These are phyloP conservation scores for Sicus ferrugineus DNA, from an alignment of 2,888 invertebrate genomes.

Conservation along the genomic window DNA sequence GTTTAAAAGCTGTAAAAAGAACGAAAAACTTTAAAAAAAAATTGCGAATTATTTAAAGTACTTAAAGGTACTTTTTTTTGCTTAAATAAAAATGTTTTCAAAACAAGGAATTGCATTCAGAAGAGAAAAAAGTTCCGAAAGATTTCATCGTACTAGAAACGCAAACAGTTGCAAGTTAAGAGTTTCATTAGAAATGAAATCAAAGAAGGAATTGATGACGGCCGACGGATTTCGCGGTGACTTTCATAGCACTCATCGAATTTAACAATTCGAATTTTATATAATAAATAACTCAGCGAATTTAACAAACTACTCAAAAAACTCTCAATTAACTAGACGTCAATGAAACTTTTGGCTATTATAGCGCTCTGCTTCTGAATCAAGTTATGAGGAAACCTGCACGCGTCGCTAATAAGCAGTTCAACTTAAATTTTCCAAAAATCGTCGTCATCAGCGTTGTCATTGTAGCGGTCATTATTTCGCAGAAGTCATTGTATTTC, in stretches of 20 bases:
- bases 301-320: not conserved
- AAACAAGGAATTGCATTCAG: no score
- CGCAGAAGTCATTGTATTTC: constrained; percentile 27
- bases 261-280: no score
- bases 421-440: not conserved
- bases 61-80: no score
- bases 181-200: not conserved
- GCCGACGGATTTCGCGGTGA: not conserved
- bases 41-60: not conserved
- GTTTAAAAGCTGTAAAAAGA: not conserved
- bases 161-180: not conserved
- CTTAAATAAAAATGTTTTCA: no score
- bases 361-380: no score
- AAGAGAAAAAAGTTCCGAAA: no score
- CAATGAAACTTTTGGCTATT: not conserved
- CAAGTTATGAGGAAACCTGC: constrained; percentile 47
- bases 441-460: not conserved
- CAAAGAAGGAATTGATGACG: not conserved
- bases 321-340: no score
- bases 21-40: not conserved
- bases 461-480: constrained; percentile 9
- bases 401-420: constrained; percentile 23
- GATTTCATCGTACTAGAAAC: not conserved
- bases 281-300: not conserved
- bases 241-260: not conserved